phyloP scores from a whole-genome alignment of 1,140 invertebrate genomes.

The Saccostrea cuccullata region DNA sequence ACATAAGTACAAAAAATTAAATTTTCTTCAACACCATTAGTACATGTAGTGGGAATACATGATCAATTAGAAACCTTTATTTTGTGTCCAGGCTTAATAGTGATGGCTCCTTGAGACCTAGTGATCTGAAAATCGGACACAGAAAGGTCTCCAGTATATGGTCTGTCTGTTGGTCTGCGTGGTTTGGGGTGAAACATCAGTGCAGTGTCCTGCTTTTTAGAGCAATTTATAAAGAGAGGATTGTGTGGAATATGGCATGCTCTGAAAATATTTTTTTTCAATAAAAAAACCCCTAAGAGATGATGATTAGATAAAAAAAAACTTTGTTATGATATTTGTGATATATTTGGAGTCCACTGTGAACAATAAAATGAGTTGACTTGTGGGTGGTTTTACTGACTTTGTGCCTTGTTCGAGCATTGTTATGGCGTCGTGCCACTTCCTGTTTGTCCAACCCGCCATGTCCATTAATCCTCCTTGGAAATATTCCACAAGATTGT shows the following conservation, averaged over 20 bases:
- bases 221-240: slow-evolving; percentile 65
- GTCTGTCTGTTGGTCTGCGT: background rate
- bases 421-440: slow-evolving; percentile 64
- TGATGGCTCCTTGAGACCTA: background rate
- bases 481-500: slow-evolving; percentile 68
- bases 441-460: slow-evolving; percentile 69
- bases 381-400: slow-evolving; percentile 48
- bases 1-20: too few relatives aligned
- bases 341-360: too few relatives aligned
- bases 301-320: too few relatives aligned
- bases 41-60: too few relatives aligned
- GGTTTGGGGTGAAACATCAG: background rate
- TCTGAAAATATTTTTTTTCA: slow-evolving; percentile 50
- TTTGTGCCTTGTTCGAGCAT: slow-evolving; percentile 68
- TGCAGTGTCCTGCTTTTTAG: slow-evolving; percentile 10
- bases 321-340: too few relatives aligned
- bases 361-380: background rate
- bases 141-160: background rate
- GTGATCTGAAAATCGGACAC: background rate
- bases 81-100: background rate
- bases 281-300: too few relatives aligned
- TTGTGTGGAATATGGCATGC: slow-evolving; percentile 62
- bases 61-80: background rate
- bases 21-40: too few relatives aligned
- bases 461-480: slow-evolving; percentile 73